Evolutionary conservation across 2,797 vertebrate genomes (phyloP).

Genomic region (Nasua narica): DNA sequence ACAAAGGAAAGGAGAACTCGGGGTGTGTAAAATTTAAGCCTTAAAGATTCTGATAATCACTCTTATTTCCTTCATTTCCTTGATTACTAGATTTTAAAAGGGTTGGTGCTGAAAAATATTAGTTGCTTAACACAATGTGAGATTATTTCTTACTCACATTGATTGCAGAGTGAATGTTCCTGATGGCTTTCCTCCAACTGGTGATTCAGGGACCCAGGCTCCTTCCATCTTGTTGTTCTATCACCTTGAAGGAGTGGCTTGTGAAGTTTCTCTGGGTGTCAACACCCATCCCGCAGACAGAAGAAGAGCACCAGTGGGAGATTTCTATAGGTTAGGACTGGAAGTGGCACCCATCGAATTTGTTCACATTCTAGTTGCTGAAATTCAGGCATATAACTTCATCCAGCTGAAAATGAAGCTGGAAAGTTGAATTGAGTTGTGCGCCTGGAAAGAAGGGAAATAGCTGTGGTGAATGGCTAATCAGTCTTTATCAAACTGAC

Average conservation of each 20-base stretch:
- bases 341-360: neutral
- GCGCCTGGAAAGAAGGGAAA: neutral
- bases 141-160: neutral
- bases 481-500: neutral
- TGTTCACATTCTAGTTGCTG: neutral
- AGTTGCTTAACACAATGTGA: neutral
- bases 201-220: neutral
- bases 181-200: neutral
- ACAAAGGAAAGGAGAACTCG: neutral
- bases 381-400: neutral
- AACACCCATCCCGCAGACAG: neutral
- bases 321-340: neutral
- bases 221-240: neutral
- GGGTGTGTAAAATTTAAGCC: neutral
- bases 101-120: neutral
- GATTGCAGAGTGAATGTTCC: neutral
- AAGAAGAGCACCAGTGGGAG: neutral
- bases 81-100: neutral
- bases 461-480: neutral
- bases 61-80: neutral
- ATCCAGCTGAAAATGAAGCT: neutral
- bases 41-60: neutral
- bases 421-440: neutral
- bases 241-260: neutral
- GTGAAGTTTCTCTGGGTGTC: neutral